Conservation (phyloP, 1,140 invertebrate species). For the Cyclina sinensis region DNA sequence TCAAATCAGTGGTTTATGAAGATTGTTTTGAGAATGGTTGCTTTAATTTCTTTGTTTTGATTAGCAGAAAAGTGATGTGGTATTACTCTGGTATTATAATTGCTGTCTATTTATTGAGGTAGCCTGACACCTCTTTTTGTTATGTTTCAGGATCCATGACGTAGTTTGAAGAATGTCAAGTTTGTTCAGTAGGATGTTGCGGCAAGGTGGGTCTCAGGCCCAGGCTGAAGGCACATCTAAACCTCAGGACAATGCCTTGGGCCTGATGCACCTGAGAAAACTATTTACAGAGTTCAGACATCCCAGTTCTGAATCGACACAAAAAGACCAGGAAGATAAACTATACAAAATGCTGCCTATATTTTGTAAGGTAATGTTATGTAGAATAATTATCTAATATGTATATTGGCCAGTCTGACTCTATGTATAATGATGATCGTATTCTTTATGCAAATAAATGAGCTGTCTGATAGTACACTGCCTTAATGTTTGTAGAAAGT, state of each 20-base stretch:
- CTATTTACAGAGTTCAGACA: slow-evolving; percentile 97
- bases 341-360: slow-evolving; percentile 99
- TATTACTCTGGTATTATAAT: too few species aligned
- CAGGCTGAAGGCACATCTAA: slow-evolving; percentile 55
- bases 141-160: background rate
- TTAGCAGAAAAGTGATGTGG: too few species aligned
- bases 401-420: too few species aligned
- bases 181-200: slow-evolving; percentile 28
- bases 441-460: too few species aligned
- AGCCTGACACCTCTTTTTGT: background rate
- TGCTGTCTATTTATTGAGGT: too few species aligned
- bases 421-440: too few species aligned
- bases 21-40: too few species aligned
- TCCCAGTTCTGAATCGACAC: slow-evolving; percentile 89
- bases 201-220: slow-evolving; percentile 28
- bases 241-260: slow-evolving; percentile 88
- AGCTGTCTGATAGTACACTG: too few species aligned
- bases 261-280: slow-evolving; percentile 98
- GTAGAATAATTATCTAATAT: too few species aligned
- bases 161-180: background rate
- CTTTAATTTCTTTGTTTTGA: too few species aligned
- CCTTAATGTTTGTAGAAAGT: too few species aligned
- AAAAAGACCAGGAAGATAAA: slow-evolving; percentile 94
- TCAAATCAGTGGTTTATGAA: too few species aligned
- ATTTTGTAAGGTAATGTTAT: slow-evolving; percentile 95